Percentiles rank a stretch among this genome's conserved stretches.
These are phyloP conservation scores for Margaritifera margaritifera DNA, from an alignment of 2,888 invertebrate species.

Conservation along the genomic window DNA sequence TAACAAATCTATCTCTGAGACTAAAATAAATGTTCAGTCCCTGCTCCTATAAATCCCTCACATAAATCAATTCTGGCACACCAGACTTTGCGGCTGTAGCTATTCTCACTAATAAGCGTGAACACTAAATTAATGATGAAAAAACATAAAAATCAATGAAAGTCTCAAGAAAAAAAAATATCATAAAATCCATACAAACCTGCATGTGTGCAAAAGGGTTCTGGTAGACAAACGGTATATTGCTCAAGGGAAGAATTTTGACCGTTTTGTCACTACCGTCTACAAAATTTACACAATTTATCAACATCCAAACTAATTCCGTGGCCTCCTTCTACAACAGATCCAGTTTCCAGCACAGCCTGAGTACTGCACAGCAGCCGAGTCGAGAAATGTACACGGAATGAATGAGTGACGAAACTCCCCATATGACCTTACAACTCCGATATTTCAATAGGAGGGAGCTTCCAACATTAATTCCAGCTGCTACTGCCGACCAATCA, in stretches of 20 bases:
- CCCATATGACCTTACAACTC: slow-evolving; percentile 46
- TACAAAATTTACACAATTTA: slow-evolving; percentile 34
- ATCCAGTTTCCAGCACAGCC: slow-evolving; percentile 1
- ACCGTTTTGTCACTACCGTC: slow-evolving; percentile 28
- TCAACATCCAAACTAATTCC: slow-evolving; percentile 32
- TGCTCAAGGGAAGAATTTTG: slow-evolving; percentile 43
- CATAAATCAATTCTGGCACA: no score
- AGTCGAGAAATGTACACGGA: slow-evolving; percentile 30
- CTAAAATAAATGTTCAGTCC: no score
- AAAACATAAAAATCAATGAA: no score
- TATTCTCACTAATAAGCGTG: no score
- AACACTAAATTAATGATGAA: no score
- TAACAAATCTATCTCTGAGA: no score
- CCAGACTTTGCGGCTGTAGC: no score
- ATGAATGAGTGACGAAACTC: slow-evolving; percentile 43
- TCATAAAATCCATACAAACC: slow-evolving; percentile 24
- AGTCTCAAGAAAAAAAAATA: neutral
- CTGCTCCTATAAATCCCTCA: no score
- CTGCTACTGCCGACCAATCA: slow-evolving; percentile 41
- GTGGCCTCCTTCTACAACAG: no score
- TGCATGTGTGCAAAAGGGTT: slow-evolving; percentile 47
- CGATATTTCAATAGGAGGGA: slow-evolving; percentile 37
- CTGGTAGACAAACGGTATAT: slow-evolving; percentile 41
- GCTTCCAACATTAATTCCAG: slow-evolving; percentile 28
- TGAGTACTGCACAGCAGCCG: slow-evolving; percentile 19